Base-by-base conservation (phyloP, 2,888 invertebrate genomes). In the Drosophila lutescens region DNA sequence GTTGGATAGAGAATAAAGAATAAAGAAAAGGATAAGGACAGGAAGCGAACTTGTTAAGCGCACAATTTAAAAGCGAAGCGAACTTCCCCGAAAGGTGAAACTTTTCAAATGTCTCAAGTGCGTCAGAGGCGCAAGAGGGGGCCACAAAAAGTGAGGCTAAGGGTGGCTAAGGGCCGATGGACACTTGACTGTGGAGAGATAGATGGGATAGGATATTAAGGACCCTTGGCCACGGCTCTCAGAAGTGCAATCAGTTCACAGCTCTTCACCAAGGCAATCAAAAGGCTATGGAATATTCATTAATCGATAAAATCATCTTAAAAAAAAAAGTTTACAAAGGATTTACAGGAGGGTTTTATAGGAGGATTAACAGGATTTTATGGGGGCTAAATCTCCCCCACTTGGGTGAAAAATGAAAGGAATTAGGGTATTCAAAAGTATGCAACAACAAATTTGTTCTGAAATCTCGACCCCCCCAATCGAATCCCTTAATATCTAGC, bases 71-170 rank as follows among this genome's bases (percentile, higher is more conserved):
- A 72, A 71, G 47, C 36, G 63, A n/a, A 57, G 62, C 43, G 69
- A 68, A 72, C 61, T 65, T 69, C 36, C 40, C 51, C 54, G 62
- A 54, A 54, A 70, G 66, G 54, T 66, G 54, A 43, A 72, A 79
- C 62, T 72, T 76, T 67, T 46, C 63, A 62, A 79, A 65, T 76
- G 63, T 77, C 74, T 70, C 56, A 74, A 79, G 81, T 69, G 74
- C 68, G 62, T 76, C 46, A 62, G 56, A 50, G 49, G 44, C 32
- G 23, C 15, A 49, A 10, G 46, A 40, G 30, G 12, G 15, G 9
- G 12, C 17, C 12, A 17, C 17, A 6, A 9, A 15, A 9, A 15
- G n/a, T 13, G 40, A 0, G 23, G 15, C 4, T 30, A n/a, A 46
- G 23, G 44, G 23, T 23, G 44, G 44, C 34, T 17, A 26, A 17